phyloP scores from a whole-genome alignment of 2,113 vertebrate species.

The Baryphthengus martii region DNA sequence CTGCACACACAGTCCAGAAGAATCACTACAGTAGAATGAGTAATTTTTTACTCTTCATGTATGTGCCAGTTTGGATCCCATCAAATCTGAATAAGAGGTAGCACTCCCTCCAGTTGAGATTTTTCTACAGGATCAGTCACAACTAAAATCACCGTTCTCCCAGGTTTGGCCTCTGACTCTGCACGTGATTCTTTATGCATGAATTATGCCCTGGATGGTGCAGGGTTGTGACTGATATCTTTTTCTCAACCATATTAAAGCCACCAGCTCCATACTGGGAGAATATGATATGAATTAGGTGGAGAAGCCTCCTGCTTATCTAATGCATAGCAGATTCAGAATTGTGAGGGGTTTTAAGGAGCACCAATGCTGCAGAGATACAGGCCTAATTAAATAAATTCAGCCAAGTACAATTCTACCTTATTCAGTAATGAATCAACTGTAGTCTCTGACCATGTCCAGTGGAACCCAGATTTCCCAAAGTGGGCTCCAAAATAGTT shows the following conservation, averaged over 20 bases:
- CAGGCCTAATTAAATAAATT: not conserved
- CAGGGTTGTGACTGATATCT: not conserved
- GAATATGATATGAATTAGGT: not conserved
- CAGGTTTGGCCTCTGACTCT: not conserved
- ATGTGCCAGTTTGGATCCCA: not conserved
- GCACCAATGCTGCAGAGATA: not conserved
- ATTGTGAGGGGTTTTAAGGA: not conserved
- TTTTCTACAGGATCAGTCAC: not conserved
- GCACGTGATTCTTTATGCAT: not conserved
- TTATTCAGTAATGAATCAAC: not conserved
- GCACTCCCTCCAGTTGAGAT: not conserved
- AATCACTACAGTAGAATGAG: not conserved
- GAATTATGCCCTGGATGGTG: not conserved
- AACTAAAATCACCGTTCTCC: not conserved
- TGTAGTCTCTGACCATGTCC: not conserved
- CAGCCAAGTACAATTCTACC: not conserved
- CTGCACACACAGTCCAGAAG: not conserved
- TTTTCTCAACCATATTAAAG: not conserved
- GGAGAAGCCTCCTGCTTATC: not conserved
- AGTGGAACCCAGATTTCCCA: not conserved
- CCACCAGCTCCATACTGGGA: not conserved
- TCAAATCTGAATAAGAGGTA: not conserved
- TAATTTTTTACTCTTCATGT: accelerated
- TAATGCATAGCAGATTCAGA: not conserved
- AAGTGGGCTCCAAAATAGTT: not conserved